Percentiles rank a stretch among this genome's conserved stretches.
These are phyloP conservation scores for Trogon surrucura DNA, from an alignment of 2,113 vertebrate species.

Conservation along the genomic window DNA sequence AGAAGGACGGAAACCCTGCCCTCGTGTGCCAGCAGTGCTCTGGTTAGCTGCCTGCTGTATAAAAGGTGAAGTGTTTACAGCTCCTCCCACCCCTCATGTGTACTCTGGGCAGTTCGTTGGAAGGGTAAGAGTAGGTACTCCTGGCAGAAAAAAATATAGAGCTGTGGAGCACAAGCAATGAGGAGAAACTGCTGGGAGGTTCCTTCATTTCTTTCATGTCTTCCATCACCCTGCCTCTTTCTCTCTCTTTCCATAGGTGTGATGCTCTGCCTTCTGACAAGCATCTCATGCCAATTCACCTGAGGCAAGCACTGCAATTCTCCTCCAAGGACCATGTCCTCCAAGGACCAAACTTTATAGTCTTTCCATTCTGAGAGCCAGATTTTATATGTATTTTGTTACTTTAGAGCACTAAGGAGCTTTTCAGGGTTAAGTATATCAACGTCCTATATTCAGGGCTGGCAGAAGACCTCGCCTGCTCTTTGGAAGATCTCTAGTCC, in stretches of 20 bases:
- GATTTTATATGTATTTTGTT: neutral
- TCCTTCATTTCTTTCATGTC: neutral
- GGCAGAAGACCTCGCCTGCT: neutral
- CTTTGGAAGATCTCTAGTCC: neutral
- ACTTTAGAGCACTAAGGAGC: neutral
- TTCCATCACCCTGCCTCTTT: accelerated
- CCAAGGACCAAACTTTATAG: neutral
- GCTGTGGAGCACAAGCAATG: neutral
- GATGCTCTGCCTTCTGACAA: neutral
- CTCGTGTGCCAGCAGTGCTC: neutral
- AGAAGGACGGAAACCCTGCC: neutral
- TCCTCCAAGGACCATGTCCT: neutral
- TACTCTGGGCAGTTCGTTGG: neutral
- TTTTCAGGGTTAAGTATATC: neutral
- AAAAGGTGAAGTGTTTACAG: neutral
- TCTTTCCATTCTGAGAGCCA: neutral
- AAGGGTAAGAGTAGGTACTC: neutral
- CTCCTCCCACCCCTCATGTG: neutral
- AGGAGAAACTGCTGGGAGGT: neutral
- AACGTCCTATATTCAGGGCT: neutral
- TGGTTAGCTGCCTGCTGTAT: neutral
- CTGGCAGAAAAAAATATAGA: neutral
- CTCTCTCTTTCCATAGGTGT: accelerated
- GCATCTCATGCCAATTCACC: accelerated
- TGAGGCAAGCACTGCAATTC: neutral